Conservation (phyloP, 2,113 vertebrate species). For the Odocoileus hemionus region DNA sequence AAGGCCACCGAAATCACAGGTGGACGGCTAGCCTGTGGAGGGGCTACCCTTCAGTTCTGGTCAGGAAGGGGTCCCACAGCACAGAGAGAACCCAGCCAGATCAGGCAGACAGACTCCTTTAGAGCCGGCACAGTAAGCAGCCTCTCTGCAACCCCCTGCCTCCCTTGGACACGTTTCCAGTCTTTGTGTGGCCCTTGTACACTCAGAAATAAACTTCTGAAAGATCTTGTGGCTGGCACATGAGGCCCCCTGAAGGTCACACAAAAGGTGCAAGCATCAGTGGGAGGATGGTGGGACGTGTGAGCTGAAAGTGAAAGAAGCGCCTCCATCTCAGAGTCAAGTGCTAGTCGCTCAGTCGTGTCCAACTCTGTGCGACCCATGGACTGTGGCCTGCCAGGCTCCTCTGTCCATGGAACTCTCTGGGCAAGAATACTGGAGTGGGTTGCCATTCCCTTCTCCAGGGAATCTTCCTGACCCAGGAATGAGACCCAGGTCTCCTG, state of each 20-base stretch:
- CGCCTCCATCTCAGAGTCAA: neutral
- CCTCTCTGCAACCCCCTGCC: neutral
- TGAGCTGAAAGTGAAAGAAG: neutral
- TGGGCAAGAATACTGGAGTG: neutral
- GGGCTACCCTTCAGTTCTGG: accelerated
- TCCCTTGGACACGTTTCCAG: neutral
- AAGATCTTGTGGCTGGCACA: neutral
- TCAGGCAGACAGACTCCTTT: neutral
- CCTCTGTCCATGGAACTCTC: neutral
- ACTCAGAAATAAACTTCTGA: neutral
- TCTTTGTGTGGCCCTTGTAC: neutral
- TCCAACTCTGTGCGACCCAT: neutral
- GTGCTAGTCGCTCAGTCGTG: neutral
- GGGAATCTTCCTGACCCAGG: neutral
- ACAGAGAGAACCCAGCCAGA: neutral
- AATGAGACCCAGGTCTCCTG: neutral
- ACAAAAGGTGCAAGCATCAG: neutral
- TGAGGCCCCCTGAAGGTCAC: neutral
- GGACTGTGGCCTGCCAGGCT: neutral
- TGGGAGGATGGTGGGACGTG: neutral
- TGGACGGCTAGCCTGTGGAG: neutral
- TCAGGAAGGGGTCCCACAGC: neutral
- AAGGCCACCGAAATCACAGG: neutral
- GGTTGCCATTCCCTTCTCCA: neutral
- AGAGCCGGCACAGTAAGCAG: neutral